Evolutionary conservation across 2,797 vertebrate genomes (phyloP).

Genomic region (Prunella strophiata): DNA sequence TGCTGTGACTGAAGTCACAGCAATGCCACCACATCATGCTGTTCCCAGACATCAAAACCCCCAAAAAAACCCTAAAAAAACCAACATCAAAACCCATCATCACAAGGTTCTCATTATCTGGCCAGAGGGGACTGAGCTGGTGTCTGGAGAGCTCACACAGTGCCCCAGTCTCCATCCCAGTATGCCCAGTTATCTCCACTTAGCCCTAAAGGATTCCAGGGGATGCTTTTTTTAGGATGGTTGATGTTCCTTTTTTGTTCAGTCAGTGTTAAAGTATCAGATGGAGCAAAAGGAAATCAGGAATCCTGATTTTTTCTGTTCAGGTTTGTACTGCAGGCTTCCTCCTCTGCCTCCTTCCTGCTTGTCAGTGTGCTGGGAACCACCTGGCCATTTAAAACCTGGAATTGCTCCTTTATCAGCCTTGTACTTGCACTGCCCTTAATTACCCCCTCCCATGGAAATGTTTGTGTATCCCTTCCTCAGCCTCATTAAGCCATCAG

Average conservation of each 20-base stretch:
- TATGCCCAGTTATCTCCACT: not conserved
- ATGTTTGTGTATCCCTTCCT: not conserved
- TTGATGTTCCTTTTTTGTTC: too few species aligned
- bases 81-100: not conserved
- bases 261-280: not conserved
- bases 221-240: not conserved
- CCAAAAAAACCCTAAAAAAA: rapidly evolving
- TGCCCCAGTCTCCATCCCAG: not conserved
- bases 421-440: not conserved
- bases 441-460: not conserved
- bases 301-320: not conserved
- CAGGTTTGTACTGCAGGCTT: not conserved
- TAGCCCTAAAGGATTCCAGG: not conserved
- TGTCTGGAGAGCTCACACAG: not conserved
- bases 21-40: rapidly evolving
- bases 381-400: not conserved
- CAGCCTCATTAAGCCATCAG: not conserved
- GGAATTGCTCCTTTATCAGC: constrained; percentile 18
- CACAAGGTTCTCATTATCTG: not conserved
- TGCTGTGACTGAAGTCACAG: not conserved
- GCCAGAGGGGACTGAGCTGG: not conserved
- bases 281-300: not conserved
- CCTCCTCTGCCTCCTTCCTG: not conserved
- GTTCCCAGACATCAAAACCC: too few species aligned
- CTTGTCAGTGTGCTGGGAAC: not conserved